These are phyloP conservation scores for Microcebus jonahi DNA, from an alignment of 2,113 vertebrate genomes.

Conservation along the genomic window DNA sequence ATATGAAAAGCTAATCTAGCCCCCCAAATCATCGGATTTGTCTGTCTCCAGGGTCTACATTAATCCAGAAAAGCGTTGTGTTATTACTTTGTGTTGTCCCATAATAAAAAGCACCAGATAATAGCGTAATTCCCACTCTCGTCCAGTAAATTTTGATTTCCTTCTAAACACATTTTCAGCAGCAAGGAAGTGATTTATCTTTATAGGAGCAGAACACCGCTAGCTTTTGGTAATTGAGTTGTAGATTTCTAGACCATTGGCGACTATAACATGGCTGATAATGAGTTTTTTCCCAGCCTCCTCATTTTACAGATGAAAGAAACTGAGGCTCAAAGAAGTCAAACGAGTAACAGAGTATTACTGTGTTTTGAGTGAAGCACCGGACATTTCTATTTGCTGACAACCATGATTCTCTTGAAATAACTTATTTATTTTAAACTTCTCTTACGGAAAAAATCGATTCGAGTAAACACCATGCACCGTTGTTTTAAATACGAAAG, in stretches of 20 bases:
- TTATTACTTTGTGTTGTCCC: not conserved
- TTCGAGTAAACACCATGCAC: slow-evolving; percentile 14
- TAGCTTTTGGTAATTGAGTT: slow-evolving; percentile 19
- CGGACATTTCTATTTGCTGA: slow-evolving; percentile 44
- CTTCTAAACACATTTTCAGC: slow-evolving; percentile 12
- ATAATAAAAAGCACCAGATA: not conserved
- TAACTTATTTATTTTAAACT: slow-evolving; percentile 56
- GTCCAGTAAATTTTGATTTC: slow-evolving; percentile 9
- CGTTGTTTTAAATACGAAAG: slow-evolving; percentile 32
- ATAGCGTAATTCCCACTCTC: slow-evolving; percentile 2
- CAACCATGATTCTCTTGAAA: slow-evolving; percentile 17
- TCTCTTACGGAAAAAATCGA: not conserved
- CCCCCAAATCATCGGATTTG: not conserved
- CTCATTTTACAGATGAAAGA: slow-evolving; percentile 62
- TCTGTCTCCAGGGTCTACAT: not conserved
- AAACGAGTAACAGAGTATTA: slow-evolving; percentile 34
- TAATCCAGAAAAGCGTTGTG: not conserved
- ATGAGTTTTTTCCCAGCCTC: slow-evolving; percentile 31
- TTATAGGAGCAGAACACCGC: slow-evolving; percentile 2
- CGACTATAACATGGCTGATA: not conserved
- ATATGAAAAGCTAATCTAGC: not conserved
- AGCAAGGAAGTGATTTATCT: slow-evolving; percentile 48
- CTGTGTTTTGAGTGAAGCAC: slow-evolving; percentile 35
- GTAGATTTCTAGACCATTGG: slow-evolving; percentile 32
- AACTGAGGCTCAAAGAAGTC: slow-evolving; percentile 17